Conservation (phyloP, 2,888 invertebrate species). For the Agrotis clavis region DNA sequence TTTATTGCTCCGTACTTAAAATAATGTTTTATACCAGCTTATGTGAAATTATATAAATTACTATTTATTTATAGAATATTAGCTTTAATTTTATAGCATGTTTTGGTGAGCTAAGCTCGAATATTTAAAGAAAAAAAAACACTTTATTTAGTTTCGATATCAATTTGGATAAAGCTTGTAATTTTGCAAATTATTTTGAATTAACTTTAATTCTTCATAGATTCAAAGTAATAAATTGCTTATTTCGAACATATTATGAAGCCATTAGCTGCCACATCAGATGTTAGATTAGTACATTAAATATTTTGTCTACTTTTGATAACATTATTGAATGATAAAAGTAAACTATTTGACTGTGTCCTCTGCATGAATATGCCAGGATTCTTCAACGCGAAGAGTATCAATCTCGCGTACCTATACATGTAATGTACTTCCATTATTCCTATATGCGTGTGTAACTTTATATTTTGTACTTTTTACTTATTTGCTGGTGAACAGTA, state of each 20-base stretch:
- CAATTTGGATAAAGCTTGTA: conserved; percentile 5
- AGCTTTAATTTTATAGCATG: conserved; percentile 29
- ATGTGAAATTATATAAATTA: conserved; percentile 32
- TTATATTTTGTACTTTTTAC: conserved; percentile 38
- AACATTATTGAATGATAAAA: conserved; percentile 13
- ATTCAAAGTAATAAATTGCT: not conserved
- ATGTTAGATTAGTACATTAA: not conserved
- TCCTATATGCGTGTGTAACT: conserved; percentile 27
- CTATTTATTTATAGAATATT: conserved; percentile 34
- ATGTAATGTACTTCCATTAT: conserved; percentile 19
- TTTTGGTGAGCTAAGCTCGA: conserved; percentile 40
- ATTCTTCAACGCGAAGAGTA: conserved; percentile 4
- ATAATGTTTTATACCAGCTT: conserved; percentile 10
- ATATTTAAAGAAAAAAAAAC: conserved; percentile 13
- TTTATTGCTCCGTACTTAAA: conserved; percentile 35
- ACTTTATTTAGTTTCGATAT: not conserved
- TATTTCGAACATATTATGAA: not conserved
- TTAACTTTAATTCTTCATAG: not conserved
- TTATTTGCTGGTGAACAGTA: conserved; percentile 61
- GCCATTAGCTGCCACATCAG: not conserved
- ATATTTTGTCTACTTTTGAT: conserved; percentile 1
- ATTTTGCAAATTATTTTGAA: not conserved
- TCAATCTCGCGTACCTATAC: conserved; percentile 15
- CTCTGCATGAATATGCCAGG: conserved; percentile 23
- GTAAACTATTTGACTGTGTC: conserved; percentile 24